Evolutionary conservation across 2,797 vertebrate genomes (phyloP).

Genomic region (Eurystomus glaucurus): DNA sequence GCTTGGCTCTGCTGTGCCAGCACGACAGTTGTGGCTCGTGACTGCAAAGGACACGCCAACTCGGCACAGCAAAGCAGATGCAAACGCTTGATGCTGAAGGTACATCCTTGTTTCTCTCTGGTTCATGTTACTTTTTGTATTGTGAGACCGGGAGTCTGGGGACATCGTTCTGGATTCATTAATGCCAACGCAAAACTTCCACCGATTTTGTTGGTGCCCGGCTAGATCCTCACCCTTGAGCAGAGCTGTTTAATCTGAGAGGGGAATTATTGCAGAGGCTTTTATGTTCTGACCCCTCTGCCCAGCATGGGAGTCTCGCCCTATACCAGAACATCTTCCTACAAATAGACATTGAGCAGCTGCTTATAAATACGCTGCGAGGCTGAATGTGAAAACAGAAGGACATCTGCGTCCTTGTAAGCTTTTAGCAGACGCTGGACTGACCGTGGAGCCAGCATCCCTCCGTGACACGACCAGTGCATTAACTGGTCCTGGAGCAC

Average conservation of each 20-base stretch:
- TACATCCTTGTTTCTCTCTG: not conserved
- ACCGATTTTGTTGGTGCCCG: not conserved
- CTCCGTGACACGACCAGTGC: too few relatives aligned
- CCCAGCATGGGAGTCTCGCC: not conserved
- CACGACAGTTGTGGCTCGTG: not conserved
- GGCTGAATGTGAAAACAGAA: not conserved
- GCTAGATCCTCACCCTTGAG: not conserved
- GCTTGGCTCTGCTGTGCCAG: not conserved
- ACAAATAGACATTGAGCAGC: not conserved
- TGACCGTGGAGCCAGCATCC: rapidly evolving
- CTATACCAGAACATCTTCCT: not conserved
- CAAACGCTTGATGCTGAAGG: not conserved
- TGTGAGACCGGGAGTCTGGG: not conserved
- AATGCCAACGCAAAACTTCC: not conserved
- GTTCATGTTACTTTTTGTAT: not conserved
- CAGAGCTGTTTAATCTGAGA: not conserved
- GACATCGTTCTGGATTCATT: rapidly evolving
- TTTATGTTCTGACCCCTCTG: not conserved
- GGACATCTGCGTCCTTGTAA: not conserved
- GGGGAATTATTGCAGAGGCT: not conserved
- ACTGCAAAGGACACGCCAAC: rapidly evolving
- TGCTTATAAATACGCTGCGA: not conserved
- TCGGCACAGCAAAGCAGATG: not conserved
- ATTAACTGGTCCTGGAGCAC: not conserved
- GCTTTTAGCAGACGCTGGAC: not conserved